Base-by-base conservation (phyloP, 2,113 vertebrate genomes). In the Benitochromis conjunctus region DNA sequence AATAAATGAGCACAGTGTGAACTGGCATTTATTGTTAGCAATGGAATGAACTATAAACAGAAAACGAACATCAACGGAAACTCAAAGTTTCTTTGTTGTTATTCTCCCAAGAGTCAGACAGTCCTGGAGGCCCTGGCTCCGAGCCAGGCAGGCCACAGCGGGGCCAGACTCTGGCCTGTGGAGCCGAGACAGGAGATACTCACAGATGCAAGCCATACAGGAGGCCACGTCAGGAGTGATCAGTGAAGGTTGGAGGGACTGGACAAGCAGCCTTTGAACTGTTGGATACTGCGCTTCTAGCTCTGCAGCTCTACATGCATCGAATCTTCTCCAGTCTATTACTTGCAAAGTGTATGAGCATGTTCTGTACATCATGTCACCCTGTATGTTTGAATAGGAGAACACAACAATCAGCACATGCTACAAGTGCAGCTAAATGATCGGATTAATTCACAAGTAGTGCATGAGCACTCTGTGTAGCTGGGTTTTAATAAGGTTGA, bases 201-300 rank as follows among this genome's bases (percentile, higher is more conserved):
- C 29, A 69, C 82, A 93, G 92, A 93, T 84, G 82, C 80, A 78
- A 86, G 89, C 90, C 88, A 46, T 43, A 84, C 91, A 86, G 90
- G 93, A 92, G 87, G 92, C 87, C 86, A 66, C 18, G 89, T 95
- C 89, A 92, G 82, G 82, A 91, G 86, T 3, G 88, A 92, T 95
- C 93, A 94, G 91, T 62, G 89, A 84, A 86, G 91, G 87, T 69
- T 89, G 92, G 86, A 83, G 77, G 82, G 80, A 86, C 62, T 10
- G 21, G 53, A 92, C 26, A 79, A 41, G 88, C 82, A 87, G 83
- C 82, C 86, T 91, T 91, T 91, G 83, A 90, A 89, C 89, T 74
- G 53, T 89, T 64, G 64, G 87, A 69, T 2, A 31, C 84, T 82
- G 69, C 83, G 43, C 58, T 77, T 86, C 58, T 51, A 10, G 34